phyloP scores from a whole-genome alignment of 2,888 invertebrate species.

The Xylota sylvarum region DNA sequence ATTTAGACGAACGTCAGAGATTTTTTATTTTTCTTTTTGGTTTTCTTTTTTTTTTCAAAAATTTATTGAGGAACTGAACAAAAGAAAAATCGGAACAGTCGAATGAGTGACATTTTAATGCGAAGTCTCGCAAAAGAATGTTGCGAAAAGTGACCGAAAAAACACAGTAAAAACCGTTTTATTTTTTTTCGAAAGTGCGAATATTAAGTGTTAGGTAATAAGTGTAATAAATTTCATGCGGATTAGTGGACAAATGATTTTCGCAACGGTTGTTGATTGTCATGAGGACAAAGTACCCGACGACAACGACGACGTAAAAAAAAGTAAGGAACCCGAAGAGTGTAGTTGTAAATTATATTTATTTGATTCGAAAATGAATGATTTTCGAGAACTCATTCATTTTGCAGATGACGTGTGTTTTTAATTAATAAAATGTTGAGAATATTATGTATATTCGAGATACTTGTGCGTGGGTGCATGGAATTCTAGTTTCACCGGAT shows the following conservation, averaged over 20 bases:
- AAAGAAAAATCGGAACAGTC: constrained; percentile 23
- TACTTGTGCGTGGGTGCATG: constrained; percentile 34
- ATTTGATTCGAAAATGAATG: not conserved
- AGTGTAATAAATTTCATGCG: constrained; percentile 28
- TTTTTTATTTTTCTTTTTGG: constrained; percentile 4
- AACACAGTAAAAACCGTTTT: not conserved
- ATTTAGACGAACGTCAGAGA: constrained; percentile 12
- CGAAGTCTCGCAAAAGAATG: constrained; percentile 24
- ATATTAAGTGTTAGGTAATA: constrained; percentile 35
- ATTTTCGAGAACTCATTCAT: constrained; percentile 16
- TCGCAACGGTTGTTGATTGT: constrained; percentile 9
- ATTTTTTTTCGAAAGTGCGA: constrained; percentile 23
- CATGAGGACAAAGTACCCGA: constrained; percentile 5
- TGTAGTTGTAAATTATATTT: not conserved
- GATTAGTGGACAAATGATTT: constrained; percentile 30
- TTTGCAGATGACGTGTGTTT: constrained; percentile 34
- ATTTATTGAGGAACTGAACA: constrained; percentile 7
- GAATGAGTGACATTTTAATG: constrained; percentile 53
- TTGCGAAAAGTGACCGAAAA: constrained; percentile 7
- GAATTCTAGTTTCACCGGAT: constrained; percentile 10
- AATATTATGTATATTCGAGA: constrained; percentile 17
- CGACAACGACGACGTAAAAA: not conserved
- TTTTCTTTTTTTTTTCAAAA: constrained; percentile 4
- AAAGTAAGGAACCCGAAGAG: not conserved
- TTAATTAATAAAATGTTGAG: constrained; percentile 14